phyloP scores from a whole-genome alignment of 2,888 invertebrate species.

The Catocala sponsa region DNA sequence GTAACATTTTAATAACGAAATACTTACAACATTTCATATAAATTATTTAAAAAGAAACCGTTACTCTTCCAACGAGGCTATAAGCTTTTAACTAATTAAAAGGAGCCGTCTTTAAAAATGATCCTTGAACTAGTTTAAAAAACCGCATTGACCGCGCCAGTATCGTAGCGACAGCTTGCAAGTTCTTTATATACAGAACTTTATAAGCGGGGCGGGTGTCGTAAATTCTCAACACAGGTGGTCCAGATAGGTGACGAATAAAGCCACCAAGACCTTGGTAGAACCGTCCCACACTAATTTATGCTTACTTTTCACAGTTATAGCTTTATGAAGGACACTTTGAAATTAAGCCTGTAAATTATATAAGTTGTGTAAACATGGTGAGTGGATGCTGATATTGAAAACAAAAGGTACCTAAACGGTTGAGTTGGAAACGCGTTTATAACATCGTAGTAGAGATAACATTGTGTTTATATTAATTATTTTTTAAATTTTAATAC shows the following conservation, averaged over 20 bases:
- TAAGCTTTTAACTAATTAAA: slow-evolving; percentile 34
- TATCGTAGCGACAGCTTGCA: slow-evolving; percentile 43
- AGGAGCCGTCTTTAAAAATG: slow-evolving; percentile 17
- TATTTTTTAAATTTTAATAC: no score
- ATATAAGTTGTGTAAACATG: slow-evolving; percentile 9
- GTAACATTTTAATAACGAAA: no score
- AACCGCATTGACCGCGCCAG: slow-evolving; percentile 39
- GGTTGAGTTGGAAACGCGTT: no score
- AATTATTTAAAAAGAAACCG: no score
- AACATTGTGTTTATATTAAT: no score
- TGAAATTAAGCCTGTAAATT: slow-evolving; percentile 45
- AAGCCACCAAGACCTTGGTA: slow-evolving; percentile 39
- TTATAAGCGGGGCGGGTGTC: slow-evolving; percentile 57
- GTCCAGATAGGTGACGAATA: slow-evolving; percentile 65
- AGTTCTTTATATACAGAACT: slow-evolving; percentile 53
- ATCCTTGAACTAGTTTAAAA: slow-evolving; percentile 31
- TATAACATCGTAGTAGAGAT: no score
- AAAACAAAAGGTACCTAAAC: not conserved
- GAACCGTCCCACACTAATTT: slow-evolving; percentile 39
- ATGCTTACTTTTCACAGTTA: slow-evolving; percentile 50
- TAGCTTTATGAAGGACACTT: slow-evolving; percentile 22
- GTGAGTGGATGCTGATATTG: slow-evolving; percentile 13
- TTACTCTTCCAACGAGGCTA: no score
- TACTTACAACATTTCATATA: no score
- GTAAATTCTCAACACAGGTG: slow-evolving; percentile 66